Conservation (phyloP, 2,797 vertebrate genomes). For the Schizothorax lantsangensis region DNA sequence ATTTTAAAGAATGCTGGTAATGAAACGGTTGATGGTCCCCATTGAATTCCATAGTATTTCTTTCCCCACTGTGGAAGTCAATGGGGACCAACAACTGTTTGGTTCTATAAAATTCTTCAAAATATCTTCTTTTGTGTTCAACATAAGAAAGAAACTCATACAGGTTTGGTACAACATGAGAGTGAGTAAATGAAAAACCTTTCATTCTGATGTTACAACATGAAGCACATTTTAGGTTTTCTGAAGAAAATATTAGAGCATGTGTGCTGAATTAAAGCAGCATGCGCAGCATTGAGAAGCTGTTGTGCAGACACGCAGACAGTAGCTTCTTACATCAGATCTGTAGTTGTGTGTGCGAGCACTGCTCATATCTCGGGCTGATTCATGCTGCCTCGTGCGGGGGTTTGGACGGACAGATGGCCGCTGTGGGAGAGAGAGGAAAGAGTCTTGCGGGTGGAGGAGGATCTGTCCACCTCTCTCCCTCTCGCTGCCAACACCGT, state of each 20-base stretch:
- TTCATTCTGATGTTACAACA: neutral
- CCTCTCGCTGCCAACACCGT: slow-evolving; percentile 8
- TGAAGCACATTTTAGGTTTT: neutral
- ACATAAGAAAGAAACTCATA: too few relatives aligned
- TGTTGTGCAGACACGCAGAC: too few relatives aligned
- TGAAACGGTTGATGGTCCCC: too few relatives aligned
- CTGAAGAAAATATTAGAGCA: neutral
- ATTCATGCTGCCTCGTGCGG: slow-evolving; percentile 71
- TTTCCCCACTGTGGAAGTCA: too few relatives aligned
- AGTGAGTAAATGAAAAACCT: too few relatives aligned
- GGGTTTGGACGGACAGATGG: slow-evolving; percentile 60
- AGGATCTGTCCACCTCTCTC: slow-evolving; percentile 48
- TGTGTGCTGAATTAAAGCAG: slow-evolving; percentile 15
- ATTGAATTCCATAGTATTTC: too few relatives aligned
- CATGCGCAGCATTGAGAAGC: neutral
- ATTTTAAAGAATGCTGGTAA: too few relatives aligned
- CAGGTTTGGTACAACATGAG: too few relatives aligned
- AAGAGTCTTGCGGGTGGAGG: slow-evolving; percentile 58
- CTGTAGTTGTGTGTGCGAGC: slow-evolving; percentile 61
- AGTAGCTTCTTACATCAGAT: neutral
- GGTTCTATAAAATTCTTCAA: neutral
- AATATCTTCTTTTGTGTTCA: too few relatives aligned
- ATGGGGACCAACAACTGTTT: too few relatives aligned
- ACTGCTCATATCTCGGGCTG: slow-evolving; percentile 43
- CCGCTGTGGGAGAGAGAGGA: slow-evolving; percentile 62